Conservation (phyloP, 2,888 invertebrate species). For the Drosophila atripex region DNA sequence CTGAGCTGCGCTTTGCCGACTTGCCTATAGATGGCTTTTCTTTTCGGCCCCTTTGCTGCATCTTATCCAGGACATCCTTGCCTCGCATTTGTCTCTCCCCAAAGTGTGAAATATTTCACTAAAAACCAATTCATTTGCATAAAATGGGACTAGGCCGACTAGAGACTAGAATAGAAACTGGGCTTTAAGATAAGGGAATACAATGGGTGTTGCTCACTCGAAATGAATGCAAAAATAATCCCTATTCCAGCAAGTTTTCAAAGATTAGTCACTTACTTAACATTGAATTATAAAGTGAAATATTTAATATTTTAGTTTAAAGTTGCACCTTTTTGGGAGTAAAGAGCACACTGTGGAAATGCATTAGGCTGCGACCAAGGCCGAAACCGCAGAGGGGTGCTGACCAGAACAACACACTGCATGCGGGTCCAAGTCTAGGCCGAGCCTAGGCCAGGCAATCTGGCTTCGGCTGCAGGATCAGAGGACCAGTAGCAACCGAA, state of each 20-base stretch:
- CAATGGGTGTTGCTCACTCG: conserved; percentile 36
- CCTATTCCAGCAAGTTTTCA: background rate
- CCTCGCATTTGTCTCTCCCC: conserved; percentile 25
- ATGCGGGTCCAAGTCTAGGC: conserved; percentile 41
- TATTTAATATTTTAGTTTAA: too few species aligned
- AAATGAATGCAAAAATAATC: too few species aligned
- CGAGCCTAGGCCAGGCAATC: too few species aligned
- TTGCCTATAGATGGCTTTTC: conserved; percentile 6
- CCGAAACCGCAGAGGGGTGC: conserved; percentile 18
- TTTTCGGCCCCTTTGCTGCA: conserved; percentile 14
- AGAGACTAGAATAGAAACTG: conserved; percentile 20
- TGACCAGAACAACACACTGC: conserved; percentile 7
- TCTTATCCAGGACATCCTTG: conserved; percentile 4
- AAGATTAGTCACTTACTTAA: too few species aligned
- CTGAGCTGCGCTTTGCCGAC: background rate
- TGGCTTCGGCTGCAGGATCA: conserved; percentile 63
- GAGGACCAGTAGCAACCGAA: conserved; percentile 19
- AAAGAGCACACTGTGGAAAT: conserved; percentile 75
- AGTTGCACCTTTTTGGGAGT: too few species aligned
- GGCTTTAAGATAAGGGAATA: conserved; percentile 61
- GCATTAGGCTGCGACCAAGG: conserved; percentile 67
- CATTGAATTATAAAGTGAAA: too few species aligned
- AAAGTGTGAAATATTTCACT: conserved; percentile 76
- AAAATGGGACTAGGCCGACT: conserved; percentile 71
- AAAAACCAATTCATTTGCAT: conserved; percentile 80